These are phyloP conservation scores for Xylota segnis DNA, from an alignment of 2,888 invertebrate genomes.

Conservation along the genomic window DNA sequence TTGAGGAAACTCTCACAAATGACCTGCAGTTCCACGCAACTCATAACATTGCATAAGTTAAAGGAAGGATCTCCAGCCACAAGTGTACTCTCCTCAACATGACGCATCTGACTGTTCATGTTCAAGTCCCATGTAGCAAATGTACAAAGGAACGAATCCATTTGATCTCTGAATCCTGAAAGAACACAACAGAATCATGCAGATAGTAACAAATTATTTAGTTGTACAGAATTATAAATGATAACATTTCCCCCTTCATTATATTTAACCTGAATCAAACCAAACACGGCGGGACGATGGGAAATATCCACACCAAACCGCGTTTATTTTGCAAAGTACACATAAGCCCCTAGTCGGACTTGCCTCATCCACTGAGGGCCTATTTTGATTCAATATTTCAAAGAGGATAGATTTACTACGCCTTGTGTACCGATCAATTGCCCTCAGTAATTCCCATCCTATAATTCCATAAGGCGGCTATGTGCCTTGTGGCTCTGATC, in stretches of 20 bases:
- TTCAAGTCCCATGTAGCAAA: too few species aligned
- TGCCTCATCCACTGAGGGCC: conserved; percentile 66
- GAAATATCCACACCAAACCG: conserved; percentile 1
- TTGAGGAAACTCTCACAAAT: too few species aligned
- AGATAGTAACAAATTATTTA: not conserved
- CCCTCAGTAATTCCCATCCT: conserved; percentile 63
- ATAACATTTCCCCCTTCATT: conserved; percentile 12
- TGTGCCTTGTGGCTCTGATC: conserved; percentile 46
- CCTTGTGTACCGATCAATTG: conserved; percentile 69
- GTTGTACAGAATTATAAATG: conserved; percentile 25
- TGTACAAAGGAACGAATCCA: too few species aligned
- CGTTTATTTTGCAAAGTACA: not conserved
- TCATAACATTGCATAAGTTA: too few species aligned
- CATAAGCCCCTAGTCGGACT: conserved; percentile 33
- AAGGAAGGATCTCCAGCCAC: too few species aligned
- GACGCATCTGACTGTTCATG: too few species aligned
- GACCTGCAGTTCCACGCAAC: too few species aligned
- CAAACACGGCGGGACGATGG: not conserved
- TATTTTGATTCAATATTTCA: conserved; percentile 75
- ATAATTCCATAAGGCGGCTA: conserved; percentile 43
- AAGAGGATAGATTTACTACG: conserved; percentile 61
- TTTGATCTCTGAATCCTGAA: too few species aligned
- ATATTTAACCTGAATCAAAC: not conserved
- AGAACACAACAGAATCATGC: not conserved
- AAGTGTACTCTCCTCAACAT: too few species aligned